Evolutionary conservation across 2,113 vertebrate species (phyloP).

Genomic region (Lasiurus cinereus): DNA sequence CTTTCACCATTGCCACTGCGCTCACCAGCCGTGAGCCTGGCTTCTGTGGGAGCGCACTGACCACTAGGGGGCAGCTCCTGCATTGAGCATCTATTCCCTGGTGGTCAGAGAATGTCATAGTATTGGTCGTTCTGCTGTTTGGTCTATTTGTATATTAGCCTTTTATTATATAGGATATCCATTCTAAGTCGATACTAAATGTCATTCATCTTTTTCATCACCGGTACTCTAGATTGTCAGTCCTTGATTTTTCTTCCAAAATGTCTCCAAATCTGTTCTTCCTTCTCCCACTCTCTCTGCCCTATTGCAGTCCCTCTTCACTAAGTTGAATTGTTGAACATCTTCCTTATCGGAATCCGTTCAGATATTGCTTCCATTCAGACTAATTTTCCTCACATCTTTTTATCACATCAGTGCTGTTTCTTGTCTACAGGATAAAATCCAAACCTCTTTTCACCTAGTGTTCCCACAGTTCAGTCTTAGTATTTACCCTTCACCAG

Average conservation of each 20-base stretch:
- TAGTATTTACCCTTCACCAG: not conserved
- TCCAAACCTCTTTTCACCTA: not conserved
- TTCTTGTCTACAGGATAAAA: not conserved
- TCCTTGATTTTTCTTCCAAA: not conserved
- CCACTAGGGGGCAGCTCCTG: too few relatives aligned
- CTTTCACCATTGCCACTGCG: too few relatives aligned
- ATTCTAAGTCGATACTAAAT: not conserved
- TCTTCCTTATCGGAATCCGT: not conserved
- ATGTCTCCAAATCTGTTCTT: not conserved
- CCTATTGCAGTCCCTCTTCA: not conserved
- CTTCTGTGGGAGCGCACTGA: too few relatives aligned
- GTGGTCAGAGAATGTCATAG: too few relatives aligned
- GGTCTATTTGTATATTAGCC: too few relatives aligned
- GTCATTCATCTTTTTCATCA: not conserved
- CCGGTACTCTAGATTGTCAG: not conserved
- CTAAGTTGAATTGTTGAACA: not conserved
- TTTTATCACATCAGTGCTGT: not conserved
- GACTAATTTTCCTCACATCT: not conserved
- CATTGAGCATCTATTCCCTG: too few relatives aligned
- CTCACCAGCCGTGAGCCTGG: too few relatives aligned
- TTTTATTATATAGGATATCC: not conserved
- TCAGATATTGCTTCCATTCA: not conserved
- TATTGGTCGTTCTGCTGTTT: too few relatives aligned
- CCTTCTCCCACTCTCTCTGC: not conserved
- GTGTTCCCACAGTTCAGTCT: not conserved